Percentiles rank a stretch among this genome's conserved stretches.
These are phyloP conservation scores for Anas platyrhynchos DNA, from an alignment of 2,113 vertebrate species.

Conservation along the genomic window DNA sequence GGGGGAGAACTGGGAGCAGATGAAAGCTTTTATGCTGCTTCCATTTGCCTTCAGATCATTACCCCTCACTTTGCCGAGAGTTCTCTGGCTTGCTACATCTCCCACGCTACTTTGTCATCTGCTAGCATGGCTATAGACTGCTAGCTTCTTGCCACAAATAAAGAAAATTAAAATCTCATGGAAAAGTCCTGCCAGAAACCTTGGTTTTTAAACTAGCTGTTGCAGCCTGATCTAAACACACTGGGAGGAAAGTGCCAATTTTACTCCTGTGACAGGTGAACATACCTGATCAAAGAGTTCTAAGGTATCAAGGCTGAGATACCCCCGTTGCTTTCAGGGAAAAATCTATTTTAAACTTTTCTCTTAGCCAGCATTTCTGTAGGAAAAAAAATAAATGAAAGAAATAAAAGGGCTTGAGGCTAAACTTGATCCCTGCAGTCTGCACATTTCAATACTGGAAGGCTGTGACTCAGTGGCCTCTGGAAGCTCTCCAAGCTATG, in stretches of 20 bases:
- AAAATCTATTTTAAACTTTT: not conserved
- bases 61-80: rapidly evolving
- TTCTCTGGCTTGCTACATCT: not conserved
- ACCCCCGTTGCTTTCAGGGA: not conserved
- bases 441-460: constrained; percentile 30
- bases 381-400: not conserved
- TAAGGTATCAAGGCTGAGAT: not conserved
- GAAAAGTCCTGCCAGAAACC: not conserved
- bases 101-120: not conserved
- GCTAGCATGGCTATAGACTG: not conserved
- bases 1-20: not conserved
- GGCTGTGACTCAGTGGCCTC: constrained; percentile 38
- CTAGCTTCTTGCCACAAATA: not conserved
- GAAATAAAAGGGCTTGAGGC: not conserved
- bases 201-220: not conserved
- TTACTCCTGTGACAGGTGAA: not conserved
- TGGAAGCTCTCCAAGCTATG: constrained; percentile 39
- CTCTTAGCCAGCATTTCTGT: not conserved
- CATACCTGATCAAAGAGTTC: not conserved
- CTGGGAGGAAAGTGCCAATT: not conserved
- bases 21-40: not conserved
- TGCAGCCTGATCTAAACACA: not conserved
- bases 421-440: constrained; percentile 12
- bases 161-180: not conserved
- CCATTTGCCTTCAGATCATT: not conserved